Percentiles rank a stretch among this genome's conserved stretches.
phyloP scores from a whole-genome alignment of 2,113 vertebrate genomes.

The Glaucidium brasilianum region DNA sequence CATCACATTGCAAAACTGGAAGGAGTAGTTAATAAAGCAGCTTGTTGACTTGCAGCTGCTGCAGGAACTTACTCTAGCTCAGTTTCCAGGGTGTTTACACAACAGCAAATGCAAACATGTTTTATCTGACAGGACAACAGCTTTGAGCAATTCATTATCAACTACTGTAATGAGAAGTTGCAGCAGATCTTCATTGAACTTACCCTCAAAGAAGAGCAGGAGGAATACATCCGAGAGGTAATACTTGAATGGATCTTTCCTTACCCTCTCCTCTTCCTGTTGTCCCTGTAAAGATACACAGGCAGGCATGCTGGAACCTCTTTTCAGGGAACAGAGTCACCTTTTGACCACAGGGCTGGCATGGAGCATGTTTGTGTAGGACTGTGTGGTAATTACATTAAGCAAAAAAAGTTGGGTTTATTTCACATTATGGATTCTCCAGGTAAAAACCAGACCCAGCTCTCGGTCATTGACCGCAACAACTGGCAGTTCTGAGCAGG shows the following conservation, averaged over 20 bases:
- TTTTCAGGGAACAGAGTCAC: not conserved
- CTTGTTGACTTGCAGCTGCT: not conserved
- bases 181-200: slow-evolving; percentile 99
- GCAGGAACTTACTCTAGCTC: not conserved
- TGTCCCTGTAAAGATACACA: not conserved
- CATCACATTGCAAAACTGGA: not conserved
- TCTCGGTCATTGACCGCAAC: not conserved
- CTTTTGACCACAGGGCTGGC: not conserved
- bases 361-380: not conserved
- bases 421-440: not conserved
- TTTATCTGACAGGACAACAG: slow-evolving; percentile 89
- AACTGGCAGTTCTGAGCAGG: not conserved
- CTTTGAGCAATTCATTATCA: slow-evolving; percentile 99
- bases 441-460: not conserved
- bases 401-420: not conserved
- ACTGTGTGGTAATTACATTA: not conserved
- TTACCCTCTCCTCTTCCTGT: fast-evolving
- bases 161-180: slow-evolving; percentile 98
- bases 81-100: not conserved
- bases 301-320: not conserved
- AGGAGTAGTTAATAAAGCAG: not conserved
- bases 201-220: slow-evolving; percentile 95
- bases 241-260: not conserved
- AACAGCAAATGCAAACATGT: not conserved
- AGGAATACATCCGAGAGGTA: slow-evolving; percentile 96